Evolutionary conservation across 64 coral and sea anemone species (phyloP), one percentile per base, ranked within the genome.

Genomic region (Montipora cactus): DNA sequence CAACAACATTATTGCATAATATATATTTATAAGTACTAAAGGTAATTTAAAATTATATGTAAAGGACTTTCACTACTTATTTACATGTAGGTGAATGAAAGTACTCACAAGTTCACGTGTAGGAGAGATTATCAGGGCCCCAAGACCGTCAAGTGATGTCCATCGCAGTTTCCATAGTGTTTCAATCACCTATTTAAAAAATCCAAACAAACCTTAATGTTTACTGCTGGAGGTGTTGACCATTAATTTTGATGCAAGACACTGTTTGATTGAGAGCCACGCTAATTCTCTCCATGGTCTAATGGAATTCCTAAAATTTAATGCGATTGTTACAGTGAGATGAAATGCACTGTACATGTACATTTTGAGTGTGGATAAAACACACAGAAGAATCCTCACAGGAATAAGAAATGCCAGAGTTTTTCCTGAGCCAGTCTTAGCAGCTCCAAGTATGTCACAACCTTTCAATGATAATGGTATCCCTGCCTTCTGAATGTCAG

Each of bases 371-470:
- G 37, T 57, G 11, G 11, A 57, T 14, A 4, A 64, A 64, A 64
- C 8, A 14, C 4, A 64, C 61, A 14, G 13, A 10, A 18, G 88
- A 16, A 3, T 4, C 79, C 97, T 90, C 72, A 98, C 97, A 13
- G 98, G 98, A 66, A 99, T 96, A 47, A 99, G 98, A 80, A 99
- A 99, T 61, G 98, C 98, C 14, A 99, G 89, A 49, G 98, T 99
- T 87, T 99, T 99, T 81, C 98, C 98, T 16, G 95, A 96, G 21
- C 98, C 98, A 77, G 98, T 99, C 44, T 96, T 96, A n/a, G 98
- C 98, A 47, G 98, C 95, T 81, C 98, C 98, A 19, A 99, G 52
- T 15, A 98, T 87, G 94, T 98, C 97, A 78, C 88, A 79, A 5
- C 94, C 94, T 79, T 87, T 91, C 18, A 98, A 93, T 16, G 97